Conservation (phyloP, 2,113 vertebrate genomes). For the Esox niger region DNA sequence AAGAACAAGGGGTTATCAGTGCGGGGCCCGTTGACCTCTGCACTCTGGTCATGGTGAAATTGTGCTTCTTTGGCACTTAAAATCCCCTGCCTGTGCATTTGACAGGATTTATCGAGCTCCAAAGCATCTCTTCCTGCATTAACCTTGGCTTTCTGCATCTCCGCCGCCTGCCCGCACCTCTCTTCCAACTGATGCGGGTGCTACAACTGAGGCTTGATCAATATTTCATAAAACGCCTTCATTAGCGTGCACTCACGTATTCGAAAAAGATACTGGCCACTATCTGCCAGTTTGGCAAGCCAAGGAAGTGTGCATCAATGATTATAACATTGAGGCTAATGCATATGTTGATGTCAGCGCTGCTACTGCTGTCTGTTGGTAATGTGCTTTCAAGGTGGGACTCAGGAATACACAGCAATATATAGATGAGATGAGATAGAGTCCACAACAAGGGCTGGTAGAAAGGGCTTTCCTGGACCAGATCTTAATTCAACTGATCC, state of each 20-base stretch:
- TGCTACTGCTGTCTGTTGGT: too few species aligned
- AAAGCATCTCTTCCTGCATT: conserved; percentile 53
- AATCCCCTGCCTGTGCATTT: conserved; percentile 51
- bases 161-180: conserved; percentile 27
- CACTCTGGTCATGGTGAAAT: conserved; percentile 37
- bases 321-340: conserved; percentile 45
- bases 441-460: conserved; percentile 5
- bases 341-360: too few species aligned
- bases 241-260: conserved; percentile 57
- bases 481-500: too few species aligned
- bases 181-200: conserved; percentile 45
- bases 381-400: too few species aligned
- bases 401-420: too few species aligned
- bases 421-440: conserved; percentile 52
- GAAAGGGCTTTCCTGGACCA: conserved; percentile 16
- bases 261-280: conserved; percentile 49
- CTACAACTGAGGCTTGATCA: conserved; percentile 64
- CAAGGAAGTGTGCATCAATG: conserved; percentile 51
- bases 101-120: conserved; percentile 62
- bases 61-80: conserved; percentile 67
- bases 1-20: conserved; percentile 33
- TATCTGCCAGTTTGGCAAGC: conserved; percentile 16
- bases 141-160: conserved; percentile 52
- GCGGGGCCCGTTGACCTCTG: conserved; percentile 48
- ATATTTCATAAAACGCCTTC: conserved; percentile 74